Base-by-base conservation (phyloP, 2,888 invertebrate species). In the Folsomia manolachei region DNA sequence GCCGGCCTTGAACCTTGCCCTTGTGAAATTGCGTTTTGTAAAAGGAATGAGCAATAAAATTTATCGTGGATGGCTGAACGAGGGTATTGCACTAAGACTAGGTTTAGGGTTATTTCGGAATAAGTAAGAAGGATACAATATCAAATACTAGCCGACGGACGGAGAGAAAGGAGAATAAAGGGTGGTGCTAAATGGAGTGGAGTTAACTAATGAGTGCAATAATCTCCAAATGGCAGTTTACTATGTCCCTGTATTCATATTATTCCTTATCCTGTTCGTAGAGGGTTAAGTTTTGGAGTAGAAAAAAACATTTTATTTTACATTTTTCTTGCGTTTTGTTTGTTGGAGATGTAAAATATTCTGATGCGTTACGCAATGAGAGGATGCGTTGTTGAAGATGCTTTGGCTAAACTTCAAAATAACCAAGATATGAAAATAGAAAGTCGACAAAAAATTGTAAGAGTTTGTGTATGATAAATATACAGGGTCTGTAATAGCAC, bases 121-220 rank as follows among this genome's bases (percentile, higher is more conserved):
- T n/a, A n/a, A n/a, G n/a, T n/a, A n/a, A n/a, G n/a, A n/a, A n/a
- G n/a, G n/a, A n/a, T n/a, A n/a, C n/a, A n/a, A n/a, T n/a, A n/a
- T n/a, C n/a, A n/a, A n/a, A n/a, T n/a, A n/a, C n/a, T n/a, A n/a
- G 39, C 39, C 39, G 39, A 39, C 7, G 14, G 39, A 4, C 39
- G 14, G 39, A 39, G 14, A 39, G 39, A 39, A 14, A 39, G 14
- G 14, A 14, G 14, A 39, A 39, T 39, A 39, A 39, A 39, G 56
- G 56, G 19, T 56, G 56, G 21, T 56, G 56, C 56, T 56, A 56
- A 56, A 56, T 56, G 56, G 56, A 56, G 56, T 56, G 56, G 56
- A 56, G 18, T 56, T 56, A 56, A 56, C 19, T 56, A 56, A 56
- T 56, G 56, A 56, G 56, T 56, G 56, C 56, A 56, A 56, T 56